Base-by-base conservation (phyloP, 1,140 invertebrate species). In the Dryas iulia region DNA sequence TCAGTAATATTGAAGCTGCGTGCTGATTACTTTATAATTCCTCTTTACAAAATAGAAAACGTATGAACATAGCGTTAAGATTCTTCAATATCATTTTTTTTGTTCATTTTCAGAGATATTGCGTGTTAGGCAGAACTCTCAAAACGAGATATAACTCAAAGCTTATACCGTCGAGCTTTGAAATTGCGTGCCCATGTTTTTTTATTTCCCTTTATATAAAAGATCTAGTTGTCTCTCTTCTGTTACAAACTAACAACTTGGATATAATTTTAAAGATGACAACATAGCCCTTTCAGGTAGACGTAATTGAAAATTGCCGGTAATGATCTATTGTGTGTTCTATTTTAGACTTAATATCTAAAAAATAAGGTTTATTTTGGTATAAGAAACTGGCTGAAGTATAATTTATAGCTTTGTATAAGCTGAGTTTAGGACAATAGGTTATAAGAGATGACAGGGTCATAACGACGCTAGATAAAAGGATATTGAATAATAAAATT, bases 251-350 rank as follows among this genome's bases (percentile, higher is more conserved):
- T 66, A 54, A 59, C 54, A 59, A 47, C 64, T 66, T 53, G 69
- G 72, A 73, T 74, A 78, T 82, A 78, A 78, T 78, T 82, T 82
- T 72, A 76, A 70, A 81, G 81, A 80, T 81, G 81, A 83, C 79
- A 81, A 73, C 60, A 66, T 73, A 73, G 72, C 66, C 74, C 70
- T 67, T 72, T 70, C 60, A 71, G 61, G 70, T 56, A 65, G 57
- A 69, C 67, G 66, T 81, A 81, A 81, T 83, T 81, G 81, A 83
- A 83, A 79, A 81, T 76, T 76, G 69, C 61, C 60, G 71, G 76
- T 79, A 81, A 79, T 81, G 71, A 79, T 69, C 63, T 63, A 35
- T 26, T 23, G 31, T 26, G 21, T 58, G 47, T 61, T 57, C 23
- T 33, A 75, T 67, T 72, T 66, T 60, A 31, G 53, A 63, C 60